These are phyloP conservation scores for Lymantria monacha DNA, from an alignment of 2,888 invertebrate genomes.

Conservation along the genomic window DNA sequence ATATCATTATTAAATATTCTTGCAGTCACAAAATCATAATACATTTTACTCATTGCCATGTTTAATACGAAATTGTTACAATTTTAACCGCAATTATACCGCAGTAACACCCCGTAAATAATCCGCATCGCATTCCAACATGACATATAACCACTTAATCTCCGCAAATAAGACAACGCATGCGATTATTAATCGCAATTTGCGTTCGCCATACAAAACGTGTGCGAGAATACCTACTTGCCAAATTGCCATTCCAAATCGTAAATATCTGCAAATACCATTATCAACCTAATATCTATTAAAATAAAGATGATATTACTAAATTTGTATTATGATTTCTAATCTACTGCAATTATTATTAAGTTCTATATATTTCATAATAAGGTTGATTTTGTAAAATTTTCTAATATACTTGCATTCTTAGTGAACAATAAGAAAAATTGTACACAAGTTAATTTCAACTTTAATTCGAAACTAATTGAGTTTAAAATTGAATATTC, in stretches of 20 bases:
- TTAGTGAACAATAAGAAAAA: too few relatives aligned
- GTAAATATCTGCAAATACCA: conserved; percentile 4
- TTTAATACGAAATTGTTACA: conserved; percentile 18
- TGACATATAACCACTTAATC: conserved; percentile 44
- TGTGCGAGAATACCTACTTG: conserved; percentile 44
- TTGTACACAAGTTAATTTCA: too few relatives aligned
- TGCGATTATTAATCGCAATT: conserved; percentile 42
- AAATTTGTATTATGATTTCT: background rate
- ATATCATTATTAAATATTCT: background rate
- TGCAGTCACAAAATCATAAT: conserved; percentile 10
- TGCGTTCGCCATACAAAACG: conserved; percentile 42
- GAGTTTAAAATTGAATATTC: background rate
- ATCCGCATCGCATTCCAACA: conserved; percentile 36
- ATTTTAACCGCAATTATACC: conserved; percentile 26
- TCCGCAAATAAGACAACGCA: conserved; percentile 50
- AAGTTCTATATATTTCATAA: too few relatives aligned
- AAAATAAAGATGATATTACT: background rate
- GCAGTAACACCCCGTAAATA: conserved; percentile 38
- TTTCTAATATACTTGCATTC: too few relatives aligned
- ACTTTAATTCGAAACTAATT: background rate
- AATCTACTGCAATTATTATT: background rate
- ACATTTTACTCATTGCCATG: conserved; percentile 10
- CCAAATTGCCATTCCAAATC: conserved; percentile 45
- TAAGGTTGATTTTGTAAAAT: too few relatives aligned
- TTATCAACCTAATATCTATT: background rate